Conservation (phyloP, 2,113 vertebrate species). For the Tragelaphus strepsiceros region DNA sequence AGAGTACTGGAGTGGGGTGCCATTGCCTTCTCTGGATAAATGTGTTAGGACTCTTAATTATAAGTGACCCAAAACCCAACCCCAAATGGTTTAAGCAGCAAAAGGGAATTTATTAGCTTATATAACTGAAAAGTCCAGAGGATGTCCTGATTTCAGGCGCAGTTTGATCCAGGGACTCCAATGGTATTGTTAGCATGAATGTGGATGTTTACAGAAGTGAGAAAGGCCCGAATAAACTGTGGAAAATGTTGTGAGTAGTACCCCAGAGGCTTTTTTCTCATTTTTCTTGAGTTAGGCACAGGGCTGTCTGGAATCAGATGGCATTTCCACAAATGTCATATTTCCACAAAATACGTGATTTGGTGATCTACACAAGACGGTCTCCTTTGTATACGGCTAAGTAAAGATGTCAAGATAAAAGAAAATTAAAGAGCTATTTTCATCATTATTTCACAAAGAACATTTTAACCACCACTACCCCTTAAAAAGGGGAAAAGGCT, state of each 20-base stretch:
- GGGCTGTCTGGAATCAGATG: neutral
- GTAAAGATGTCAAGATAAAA: neutral
- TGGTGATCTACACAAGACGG: neutral
- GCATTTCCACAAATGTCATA: neutral
- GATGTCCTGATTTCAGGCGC: neutral
- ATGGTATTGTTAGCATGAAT: neutral
- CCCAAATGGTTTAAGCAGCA: neutral
- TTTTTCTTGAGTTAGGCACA: neutral
- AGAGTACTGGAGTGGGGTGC: too few species aligned
- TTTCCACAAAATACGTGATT: neutral
- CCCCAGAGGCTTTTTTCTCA: neutral
- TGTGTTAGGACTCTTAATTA: neutral
- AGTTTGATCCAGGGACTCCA: neutral
- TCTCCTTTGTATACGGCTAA: neutral
- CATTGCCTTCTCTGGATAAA: neutral
- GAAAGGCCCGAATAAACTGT: neutral
- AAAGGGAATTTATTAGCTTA: neutral
- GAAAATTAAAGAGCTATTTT: neutral
- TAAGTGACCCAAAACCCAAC: neutral
- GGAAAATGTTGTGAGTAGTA: neutral
- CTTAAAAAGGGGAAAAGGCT: neutral
- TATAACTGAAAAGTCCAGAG: neutral
- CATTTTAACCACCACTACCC: neutral
- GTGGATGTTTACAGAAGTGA: neutral
- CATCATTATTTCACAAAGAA: neutral